Base-by-base conservation (phyloP, 1,140 invertebrate genomes). In the Stegodyphus mimosarum region DNA sequence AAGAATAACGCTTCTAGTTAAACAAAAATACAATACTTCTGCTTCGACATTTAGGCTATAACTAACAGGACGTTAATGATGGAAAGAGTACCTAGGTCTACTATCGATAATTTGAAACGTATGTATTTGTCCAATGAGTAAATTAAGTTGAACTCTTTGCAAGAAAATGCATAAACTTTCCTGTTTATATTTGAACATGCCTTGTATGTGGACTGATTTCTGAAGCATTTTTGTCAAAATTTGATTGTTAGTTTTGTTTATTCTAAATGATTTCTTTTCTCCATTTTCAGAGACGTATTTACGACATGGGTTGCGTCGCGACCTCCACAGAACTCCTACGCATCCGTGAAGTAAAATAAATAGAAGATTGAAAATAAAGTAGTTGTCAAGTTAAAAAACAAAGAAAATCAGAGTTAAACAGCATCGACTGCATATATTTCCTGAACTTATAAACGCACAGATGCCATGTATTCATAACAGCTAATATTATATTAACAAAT, bases 291-390 rank as follows among this genome's bases (percentile, higher is more conserved):
- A 48, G 83, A 86, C 18, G 83, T 86, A n/a, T 86, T 86, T 67
- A 78, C 74, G 10, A 86, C 83, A 0, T 86, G 83, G 83, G 83
- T 86, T 17, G 75, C 83, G 2, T 64, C 83, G 17, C 71, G 83
- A 64, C 75, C 83, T 7, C 83, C 74, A 71, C 83, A 77, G 67
- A 86, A 69, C 51, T 78, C 83, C 4, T 86, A 86, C 52, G 83
- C 83, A 2, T 86, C 83, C 11, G 83, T 86, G 48, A 86, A 86
- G 55, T 86, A 86, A 63, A 70, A 6, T n/a, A n/a, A 18, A 7
- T 18, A 67, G 7, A 18, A 15, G 17, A 17, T 18, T 18, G 7
- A 7, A 9, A 67, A n/a, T n/a, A 67, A 67, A 67, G 9, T 60
- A 67, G 64, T 18, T 17, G 17, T n/a, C 15, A 67, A 67, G 17